Evolutionary conservation across 2,888 invertebrate species (phyloP).

Genomic region (Lasioglossum vierecki): DNA sequence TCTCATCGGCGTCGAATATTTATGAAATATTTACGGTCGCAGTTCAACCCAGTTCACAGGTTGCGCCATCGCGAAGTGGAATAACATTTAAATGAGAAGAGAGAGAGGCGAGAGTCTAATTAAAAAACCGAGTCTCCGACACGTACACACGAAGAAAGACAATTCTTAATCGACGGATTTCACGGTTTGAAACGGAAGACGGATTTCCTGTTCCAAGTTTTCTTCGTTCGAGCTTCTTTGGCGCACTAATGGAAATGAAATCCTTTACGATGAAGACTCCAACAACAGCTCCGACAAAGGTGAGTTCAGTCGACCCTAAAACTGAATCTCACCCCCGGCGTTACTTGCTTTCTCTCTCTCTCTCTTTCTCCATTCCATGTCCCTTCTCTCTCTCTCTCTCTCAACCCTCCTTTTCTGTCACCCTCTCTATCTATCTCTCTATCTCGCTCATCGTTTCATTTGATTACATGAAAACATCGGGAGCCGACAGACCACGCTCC

Average conservation of each 20-base stretch:
- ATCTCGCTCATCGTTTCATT: slow-evolving; percentile 67
- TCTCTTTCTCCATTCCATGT: not conserved
- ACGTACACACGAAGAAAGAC: too few species aligned
- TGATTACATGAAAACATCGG: slow-evolving; percentile 72
- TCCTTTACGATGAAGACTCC: slow-evolving; percentile 75
- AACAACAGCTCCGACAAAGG: slow-evolving; percentile 63
- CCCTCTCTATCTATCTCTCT: slow-evolving; percentile 1
- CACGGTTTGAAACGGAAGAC: slow-evolving; percentile 37
- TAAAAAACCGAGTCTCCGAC: not conserved
- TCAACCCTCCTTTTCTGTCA: slow-evolving; percentile 59
- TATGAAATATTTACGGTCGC: not conserved
- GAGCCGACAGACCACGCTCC: slow-evolving; percentile 31
- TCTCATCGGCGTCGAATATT: not conserved
- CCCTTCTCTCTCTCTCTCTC: slow-evolving; percentile 18
- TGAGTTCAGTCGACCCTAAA: slow-evolving; percentile 67
- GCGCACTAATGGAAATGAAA: slow-evolving; percentile 78
- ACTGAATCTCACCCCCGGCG: slow-evolving; percentile 71
- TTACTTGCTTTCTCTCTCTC: slow-evolving; percentile 56
- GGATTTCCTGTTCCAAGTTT: slow-evolving; percentile 46
- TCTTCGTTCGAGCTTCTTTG: slow-evolving; percentile 69
- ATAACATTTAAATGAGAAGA: not conserved
- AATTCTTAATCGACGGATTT: slow-evolving; percentile 31
- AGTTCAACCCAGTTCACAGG: not conserved
- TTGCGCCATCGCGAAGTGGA: not conserved
- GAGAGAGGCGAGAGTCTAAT: not conserved